Conservation (phyloP, 2,113 vertebrate species). For the Ailuropoda melanoleuca region DNA sequence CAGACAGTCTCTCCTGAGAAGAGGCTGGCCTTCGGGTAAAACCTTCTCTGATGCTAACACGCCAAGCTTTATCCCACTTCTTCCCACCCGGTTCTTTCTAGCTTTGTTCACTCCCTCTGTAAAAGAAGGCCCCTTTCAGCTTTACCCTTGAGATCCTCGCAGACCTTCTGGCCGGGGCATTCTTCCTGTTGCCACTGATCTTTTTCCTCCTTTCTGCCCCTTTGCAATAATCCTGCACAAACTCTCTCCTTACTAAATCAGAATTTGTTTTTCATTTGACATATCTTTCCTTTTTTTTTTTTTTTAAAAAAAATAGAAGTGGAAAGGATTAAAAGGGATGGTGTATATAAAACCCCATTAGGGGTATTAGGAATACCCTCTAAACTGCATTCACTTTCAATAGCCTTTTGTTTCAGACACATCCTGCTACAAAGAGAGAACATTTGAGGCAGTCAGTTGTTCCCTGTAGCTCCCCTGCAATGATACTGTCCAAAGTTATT, state of each 20-base stretch:
- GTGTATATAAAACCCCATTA: background rate
- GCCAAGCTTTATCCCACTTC: background rate
- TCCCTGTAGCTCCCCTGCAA: background rate
- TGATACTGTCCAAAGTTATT: background rate
- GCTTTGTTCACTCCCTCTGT: background rate
- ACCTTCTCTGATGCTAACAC: background rate
- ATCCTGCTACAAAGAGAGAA: background rate
- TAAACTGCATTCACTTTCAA: background rate
- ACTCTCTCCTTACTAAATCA: background rate
- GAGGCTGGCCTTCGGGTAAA: background rate
- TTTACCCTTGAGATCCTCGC: background rate
- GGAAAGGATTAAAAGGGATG: background rate
- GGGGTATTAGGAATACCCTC: background rate
- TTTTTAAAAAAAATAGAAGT: background rate
- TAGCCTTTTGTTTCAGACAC: background rate
- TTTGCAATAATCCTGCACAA: background rate
- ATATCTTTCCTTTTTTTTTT: background rate
- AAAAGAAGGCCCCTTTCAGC: background rate
- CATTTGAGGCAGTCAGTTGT: background rate
- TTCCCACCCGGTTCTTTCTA: background rate
- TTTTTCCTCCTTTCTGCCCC: fast-evolving
- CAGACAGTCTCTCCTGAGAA: background rate
- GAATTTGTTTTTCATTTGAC: background rate
- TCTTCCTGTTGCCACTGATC: background rate
- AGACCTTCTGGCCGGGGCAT: background rate